A percentile compares a stretch with the other conserved stretches of the same genome.
Conservation (phyloP, 2,113 vertebrate genomes). For the Sceloporus tristichus region DNA sequence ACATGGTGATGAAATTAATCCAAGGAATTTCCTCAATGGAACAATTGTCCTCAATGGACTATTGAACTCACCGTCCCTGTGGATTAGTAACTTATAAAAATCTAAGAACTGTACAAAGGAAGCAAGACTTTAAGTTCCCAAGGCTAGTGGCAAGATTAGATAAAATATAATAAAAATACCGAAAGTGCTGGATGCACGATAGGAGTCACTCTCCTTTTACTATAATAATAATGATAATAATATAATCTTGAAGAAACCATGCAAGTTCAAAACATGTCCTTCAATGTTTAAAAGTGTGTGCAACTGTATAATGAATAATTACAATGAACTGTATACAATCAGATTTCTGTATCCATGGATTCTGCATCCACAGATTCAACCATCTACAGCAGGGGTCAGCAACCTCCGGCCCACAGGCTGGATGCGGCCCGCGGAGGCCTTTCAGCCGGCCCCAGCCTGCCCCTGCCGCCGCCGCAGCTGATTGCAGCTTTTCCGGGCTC, state of each 20-base stretch:
- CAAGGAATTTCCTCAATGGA: not conserved
- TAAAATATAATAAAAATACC: not conserved
- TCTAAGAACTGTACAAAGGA: not conserved
- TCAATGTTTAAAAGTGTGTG: too few relatives aligned
- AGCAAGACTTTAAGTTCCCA: not conserved
- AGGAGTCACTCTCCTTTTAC: not conserved
- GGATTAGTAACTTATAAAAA: not conserved
- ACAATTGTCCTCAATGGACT: not conserved
- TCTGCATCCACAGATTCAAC: too few relatives aligned
- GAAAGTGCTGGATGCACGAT: not conserved
- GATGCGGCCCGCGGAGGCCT: too few relatives aligned
- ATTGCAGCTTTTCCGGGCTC: too few relatives aligned
- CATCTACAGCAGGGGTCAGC: too few relatives aligned
- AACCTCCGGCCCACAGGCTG: too few relatives aligned
- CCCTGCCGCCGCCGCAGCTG: too few relatives aligned
- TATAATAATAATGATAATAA: not conserved
- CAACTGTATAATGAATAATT: too few relatives aligned
- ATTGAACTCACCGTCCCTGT: not conserved
- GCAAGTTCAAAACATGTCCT: not conserved
- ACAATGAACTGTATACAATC: too few relatives aligned
- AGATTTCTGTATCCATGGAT: too few relatives aligned
- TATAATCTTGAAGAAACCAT: not conserved
- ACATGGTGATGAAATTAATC: conserved; percentile 6
- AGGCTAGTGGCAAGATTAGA: not conserved
- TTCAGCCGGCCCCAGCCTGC: too few relatives aligned